phyloP scores from a whole-genome alignment of 2,888 invertebrate genomes.

The Minunthozetes semirufus region DNA sequence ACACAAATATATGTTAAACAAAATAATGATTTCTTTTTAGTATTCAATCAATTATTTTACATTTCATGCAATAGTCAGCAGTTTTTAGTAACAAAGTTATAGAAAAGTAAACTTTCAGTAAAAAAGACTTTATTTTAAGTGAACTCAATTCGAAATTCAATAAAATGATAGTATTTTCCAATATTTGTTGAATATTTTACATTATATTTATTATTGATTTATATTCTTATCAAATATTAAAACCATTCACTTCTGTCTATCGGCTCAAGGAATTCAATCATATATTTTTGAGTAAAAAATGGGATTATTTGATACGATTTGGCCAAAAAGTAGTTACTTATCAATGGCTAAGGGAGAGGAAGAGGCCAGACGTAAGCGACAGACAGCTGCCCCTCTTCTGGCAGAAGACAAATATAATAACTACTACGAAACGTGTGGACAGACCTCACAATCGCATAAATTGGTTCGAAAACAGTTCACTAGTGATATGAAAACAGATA shows the following conservation, averaged over 20 bases:
- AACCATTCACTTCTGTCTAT: neutral
- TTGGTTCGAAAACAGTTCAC: neutral
- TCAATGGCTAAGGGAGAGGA: neutral
- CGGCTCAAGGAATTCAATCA: neutral
- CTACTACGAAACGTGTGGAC: neutral
- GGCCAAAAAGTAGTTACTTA: neutral
- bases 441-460: neutral
- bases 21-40: too few species aligned
- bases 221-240: too few species aligned
- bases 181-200: neutral
- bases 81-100: too few species aligned
- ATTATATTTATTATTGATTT: too few species aligned
- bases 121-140: too few species aligned
- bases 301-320: slow-evolving; percentile 8
- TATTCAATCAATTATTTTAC: too few species aligned
- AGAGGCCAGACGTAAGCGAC: neutral
- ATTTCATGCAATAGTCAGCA: too few species aligned
- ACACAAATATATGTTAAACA: too few species aligned
- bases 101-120: too few species aligned
- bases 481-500: neutral
- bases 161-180: too few species aligned
- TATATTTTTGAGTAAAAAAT: neutral
- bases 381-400: neutral
- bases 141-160: too few species aligned
- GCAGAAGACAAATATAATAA: slow-evolving; percentile 1